Evolutionary conservation across 1,140 invertebrate species (phyloP), one percentile per base, ranked within the genome.

Genomic region (Dreissena rostriformis): DNA sequence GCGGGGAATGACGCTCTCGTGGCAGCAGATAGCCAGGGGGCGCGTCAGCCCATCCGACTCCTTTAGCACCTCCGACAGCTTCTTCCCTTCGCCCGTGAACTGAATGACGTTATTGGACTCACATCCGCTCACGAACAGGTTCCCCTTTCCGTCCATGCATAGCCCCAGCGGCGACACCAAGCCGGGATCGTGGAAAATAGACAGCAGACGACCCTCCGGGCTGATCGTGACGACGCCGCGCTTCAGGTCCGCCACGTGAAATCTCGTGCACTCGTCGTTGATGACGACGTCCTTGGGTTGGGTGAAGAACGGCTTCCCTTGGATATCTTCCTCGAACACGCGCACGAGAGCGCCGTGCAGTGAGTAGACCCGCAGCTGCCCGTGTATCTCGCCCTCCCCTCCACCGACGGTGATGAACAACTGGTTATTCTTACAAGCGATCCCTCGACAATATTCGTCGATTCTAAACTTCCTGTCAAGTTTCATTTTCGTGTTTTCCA

Each of bases 391-490:
- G 22, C 71, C 80, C 22, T 74, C 71, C 4, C 80, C 72, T 12
- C 80, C 65, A 11, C 80, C 80, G 52, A 26, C 51, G 28, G 80
- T 82, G 5, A 82, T 57, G 52, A 73, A 82, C 19, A 82, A 52
- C 63, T 68, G 8, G 39, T 66, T 29, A 26, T 68, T 68, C 12
- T 82, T 73, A 61, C 75, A 75, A 19, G 80, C 80, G 0, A 82
- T 82, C 1, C 80, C 80, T 19, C 72, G 49, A 52, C 80, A 82
- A 66, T 82, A 82, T 51, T 82, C 79, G 55, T 82, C 79, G 8
- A 82, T 65, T 49, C 73, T 82, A 52, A 82, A 75, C 57, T 68
- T 71, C 14, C 57, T 39, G 14, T 75, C 70, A 4, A 68, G 49
- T 15, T 61, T 67, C 39, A 73, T 65, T 52, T 73, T 72, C 12